A percentile compares a stretch with the other conserved stretches of the same genome.
Evolutionary conservation across 1,140 invertebrate genomes (phyloP).

Genomic region (Heliothis subflexa): DNA sequence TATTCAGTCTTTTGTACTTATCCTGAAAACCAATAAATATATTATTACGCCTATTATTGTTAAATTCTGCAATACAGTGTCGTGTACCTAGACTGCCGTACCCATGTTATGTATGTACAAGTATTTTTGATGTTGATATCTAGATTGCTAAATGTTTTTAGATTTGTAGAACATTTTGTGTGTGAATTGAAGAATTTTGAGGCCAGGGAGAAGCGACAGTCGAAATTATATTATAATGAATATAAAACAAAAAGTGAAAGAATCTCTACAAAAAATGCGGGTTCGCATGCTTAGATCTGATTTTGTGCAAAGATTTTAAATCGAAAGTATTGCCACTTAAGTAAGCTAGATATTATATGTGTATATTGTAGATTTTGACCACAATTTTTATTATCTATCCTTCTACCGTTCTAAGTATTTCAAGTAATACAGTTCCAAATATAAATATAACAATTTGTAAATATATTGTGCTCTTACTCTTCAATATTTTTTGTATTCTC

Average conservation of each 20-base stretch:
- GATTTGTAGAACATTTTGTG: conserved; percentile 19
- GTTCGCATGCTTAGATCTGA: no score
- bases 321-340: no score
- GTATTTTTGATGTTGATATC: conserved; percentile 18
- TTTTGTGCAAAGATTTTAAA: no score
- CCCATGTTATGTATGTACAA: conserved; percentile 22
- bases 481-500: conserved; percentile 8
- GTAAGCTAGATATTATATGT: no score
- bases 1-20: no score
- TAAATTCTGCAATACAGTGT: no score
- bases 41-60: no score
- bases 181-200: neutral
- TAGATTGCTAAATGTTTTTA: conserved; percentile 36
- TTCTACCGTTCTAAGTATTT: neutral
- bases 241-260: neutral
- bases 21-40: no score
- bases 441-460: neutral
- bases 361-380: neutral
- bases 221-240: neutral
- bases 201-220: neutral
- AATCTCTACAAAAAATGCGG: neutral
- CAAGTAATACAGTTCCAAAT: no score
- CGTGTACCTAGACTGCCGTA: conserved; percentile 22
- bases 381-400: neutral
- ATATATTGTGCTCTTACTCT: conserved; percentile 11